Conservation (phyloP, 1,140 invertebrate species). For the Polyergus mexicanus region DNA sequence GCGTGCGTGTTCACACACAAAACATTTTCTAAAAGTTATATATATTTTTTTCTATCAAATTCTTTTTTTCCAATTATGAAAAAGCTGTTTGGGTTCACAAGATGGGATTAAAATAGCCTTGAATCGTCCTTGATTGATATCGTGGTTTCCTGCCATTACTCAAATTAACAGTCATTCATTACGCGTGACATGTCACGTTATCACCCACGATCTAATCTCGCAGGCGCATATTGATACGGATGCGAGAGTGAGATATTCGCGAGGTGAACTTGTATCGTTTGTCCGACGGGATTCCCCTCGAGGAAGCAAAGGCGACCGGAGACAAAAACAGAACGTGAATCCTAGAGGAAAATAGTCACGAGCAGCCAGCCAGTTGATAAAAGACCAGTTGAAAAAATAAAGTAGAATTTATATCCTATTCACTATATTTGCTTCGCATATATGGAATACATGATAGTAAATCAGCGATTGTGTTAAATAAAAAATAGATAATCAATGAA, state of each 20-base stretch:
- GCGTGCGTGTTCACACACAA: too few species aligned
- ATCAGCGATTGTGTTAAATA: not conserved
- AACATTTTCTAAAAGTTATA: not conserved
- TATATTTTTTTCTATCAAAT: not conserved
- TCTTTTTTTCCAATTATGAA: not conserved
- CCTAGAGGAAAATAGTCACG: slow-evolving; percentile 40
- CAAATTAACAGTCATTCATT: slow-evolving; percentile 11
- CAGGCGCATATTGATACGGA: slow-evolving; percentile 33
- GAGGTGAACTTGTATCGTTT: slow-evolving; percentile 53
- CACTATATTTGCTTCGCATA: slow-evolving; percentile 16
- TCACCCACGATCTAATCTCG: slow-evolving; percentile 57
- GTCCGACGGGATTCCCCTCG: slow-evolving; percentile 34
- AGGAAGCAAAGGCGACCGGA: slow-evolving; percentile 38
- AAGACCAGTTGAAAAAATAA: not conserved
- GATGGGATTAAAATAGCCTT: not conserved
- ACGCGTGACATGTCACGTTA: slow-evolving; percentile 29
- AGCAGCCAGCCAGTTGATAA: not conserved
- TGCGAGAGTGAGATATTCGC: slow-evolving; percentile 32
- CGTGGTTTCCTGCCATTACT: not conserved
- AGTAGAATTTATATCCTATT: slow-evolving; percentile 39
- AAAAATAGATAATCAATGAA: not conserved
- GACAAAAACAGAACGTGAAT: slow-evolving; percentile 52
- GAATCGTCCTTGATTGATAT: slow-evolving; percentile 13
- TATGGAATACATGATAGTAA: not conserved
- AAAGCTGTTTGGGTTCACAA: not conserved